A percentile compares a stretch with the other conserved stretches of the same genome.
phyloP scores from a whole-genome alignment of 1,140 invertebrate species.

The Mesaphorura yosii region DNA sequence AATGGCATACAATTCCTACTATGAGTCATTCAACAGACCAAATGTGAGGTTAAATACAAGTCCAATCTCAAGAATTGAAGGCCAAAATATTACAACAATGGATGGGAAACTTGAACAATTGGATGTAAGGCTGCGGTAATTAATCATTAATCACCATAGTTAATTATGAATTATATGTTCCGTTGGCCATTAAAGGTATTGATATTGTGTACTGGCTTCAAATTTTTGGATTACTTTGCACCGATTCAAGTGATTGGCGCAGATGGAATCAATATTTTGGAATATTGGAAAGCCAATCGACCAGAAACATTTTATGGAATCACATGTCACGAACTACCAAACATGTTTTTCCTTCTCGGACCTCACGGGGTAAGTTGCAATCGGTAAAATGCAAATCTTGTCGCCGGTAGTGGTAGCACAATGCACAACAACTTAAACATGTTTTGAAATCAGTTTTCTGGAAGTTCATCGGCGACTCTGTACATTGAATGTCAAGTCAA shows the following conservation, averaged over 20 bases:
- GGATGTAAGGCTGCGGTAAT: constrained; percentile 6
- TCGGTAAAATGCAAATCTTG: too few species aligned
- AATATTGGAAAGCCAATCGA: constrained; percentile 1
- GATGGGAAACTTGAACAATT: not conserved
- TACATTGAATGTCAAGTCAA: too few species aligned
- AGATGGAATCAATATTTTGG: not conserved
- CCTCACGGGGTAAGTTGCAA: constrained; percentile 2
- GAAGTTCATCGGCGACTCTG: too few species aligned
- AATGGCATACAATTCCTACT: too few species aligned
- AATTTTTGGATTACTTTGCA: constrained; percentile 10
- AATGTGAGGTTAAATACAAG: not conserved
- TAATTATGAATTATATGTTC: too few species aligned
- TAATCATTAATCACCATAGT: too few species aligned
- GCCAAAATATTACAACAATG: not conserved
- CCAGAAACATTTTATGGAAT: constrained; percentile 4
- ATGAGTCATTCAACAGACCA: not conserved
- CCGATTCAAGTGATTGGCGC: constrained; percentile 10
- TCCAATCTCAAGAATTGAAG: not conserved
- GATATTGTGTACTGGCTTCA: constrained; percentile 14
- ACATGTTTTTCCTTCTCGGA: constrained; percentile 8
- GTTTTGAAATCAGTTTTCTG: too few species aligned
- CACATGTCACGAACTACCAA: not conserved
- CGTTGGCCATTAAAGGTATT: too few species aligned
- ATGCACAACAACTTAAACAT: too few species aligned
- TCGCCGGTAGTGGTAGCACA: too few species aligned